These are phyloP conservation scores for Chrysolina americana DNA, from an alignment of 2,888 invertebrate species.

Conservation along the genomic window DNA sequence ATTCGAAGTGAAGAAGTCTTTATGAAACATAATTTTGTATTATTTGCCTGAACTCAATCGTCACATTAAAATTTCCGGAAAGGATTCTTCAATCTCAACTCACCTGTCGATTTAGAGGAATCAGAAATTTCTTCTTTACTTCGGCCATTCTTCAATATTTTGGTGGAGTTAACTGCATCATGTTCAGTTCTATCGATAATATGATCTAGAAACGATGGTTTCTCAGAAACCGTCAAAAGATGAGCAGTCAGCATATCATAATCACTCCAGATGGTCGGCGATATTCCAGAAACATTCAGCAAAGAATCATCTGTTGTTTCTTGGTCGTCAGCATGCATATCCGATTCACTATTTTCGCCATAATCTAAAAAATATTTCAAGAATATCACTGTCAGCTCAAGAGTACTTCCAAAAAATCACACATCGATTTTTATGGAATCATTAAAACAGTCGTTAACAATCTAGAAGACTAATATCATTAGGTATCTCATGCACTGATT, in stretches of 20 bases:
- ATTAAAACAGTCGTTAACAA: too few relatives aligned
- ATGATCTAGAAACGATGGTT: slow-evolving; percentile 32
- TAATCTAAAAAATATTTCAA: slow-evolving; percentile 32
- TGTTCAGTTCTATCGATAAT: slow-evolving; percentile 33
- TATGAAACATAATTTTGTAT: too few relatives aligned
- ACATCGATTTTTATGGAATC: neutral
- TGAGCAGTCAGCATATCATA: slow-evolving; percentile 55
- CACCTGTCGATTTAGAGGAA: slow-evolving; percentile 37
- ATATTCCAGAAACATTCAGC: slow-evolving; percentile 58
- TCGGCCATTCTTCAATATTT: slow-evolving; percentile 24
- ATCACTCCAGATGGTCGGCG: slow-evolving; percentile 63
- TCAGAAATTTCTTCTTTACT: slow-evolving; percentile 34
- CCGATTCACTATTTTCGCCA: slow-evolving; percentile 25
- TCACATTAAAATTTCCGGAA: neutral
- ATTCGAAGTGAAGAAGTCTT: too few relatives aligned
- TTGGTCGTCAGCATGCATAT: slow-evolving; percentile 11
- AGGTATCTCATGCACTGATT: too few relatives aligned
- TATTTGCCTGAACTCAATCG: too few relatives aligned
- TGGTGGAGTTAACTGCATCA: slow-evolving; percentile 33
- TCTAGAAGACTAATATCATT: too few relatives aligned
- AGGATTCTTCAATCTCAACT: neutral
- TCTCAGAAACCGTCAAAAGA: slow-evolving; percentile 42
- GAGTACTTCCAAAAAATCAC: neutral
- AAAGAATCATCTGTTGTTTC: slow-evolving; percentile 44
- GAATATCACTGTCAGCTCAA: neutral